Base-by-base conservation (phyloP, 2,888 invertebrate species). In the Meliscaeva auricollis region DNA sequence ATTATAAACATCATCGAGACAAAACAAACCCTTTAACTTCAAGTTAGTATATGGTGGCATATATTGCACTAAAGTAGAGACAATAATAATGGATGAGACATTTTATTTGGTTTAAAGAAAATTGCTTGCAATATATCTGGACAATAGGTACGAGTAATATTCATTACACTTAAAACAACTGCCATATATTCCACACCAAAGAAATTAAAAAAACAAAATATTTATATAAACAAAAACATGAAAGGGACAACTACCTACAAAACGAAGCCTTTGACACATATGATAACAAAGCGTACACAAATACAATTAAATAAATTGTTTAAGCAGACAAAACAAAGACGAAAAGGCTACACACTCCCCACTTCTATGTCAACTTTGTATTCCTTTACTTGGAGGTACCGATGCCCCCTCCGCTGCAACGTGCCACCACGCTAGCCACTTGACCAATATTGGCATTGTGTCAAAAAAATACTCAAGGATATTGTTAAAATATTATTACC, bases 371-470 rank as follows among this genome's bases (percentile, higher is more conserved):
- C 52, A 41, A 78, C 58, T 58, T 66, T 50, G 32, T 41, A 15
- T 64, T 64, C 56, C 44, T 15, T 20, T 13, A 50, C 48, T 52
- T 9, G 56, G 46, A 38, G 75, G 30, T 64, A 20, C 56, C 62
- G 46, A 3, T 1, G 7, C 9, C 38, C 11, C 38, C 38, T 9
- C 38, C 38, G 38, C 11, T 9, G 35, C 35, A 35, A 35, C 35
- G 35, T n/a, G n/a, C 9, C 38, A 9, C 38, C 11, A 9, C 1
- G 11, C 68, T 74, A 66, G 50, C 22, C 66, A 84, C 75, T 79
- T 75, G 79, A 58, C 64, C 79, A 84, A 84, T 84, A 84, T 84
- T 84, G 62, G 54, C 83, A 66, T 50, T 66, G 74, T 52, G 66
- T 66, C 66, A 66, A 58, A 46, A 50, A 64, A 72, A 66, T 54